Evolutionary conservation across 2,113 vertebrate species (phyloP), one percentile per base, ranked within the genome.

Genomic region (Elephantulus edwardii): DNA sequence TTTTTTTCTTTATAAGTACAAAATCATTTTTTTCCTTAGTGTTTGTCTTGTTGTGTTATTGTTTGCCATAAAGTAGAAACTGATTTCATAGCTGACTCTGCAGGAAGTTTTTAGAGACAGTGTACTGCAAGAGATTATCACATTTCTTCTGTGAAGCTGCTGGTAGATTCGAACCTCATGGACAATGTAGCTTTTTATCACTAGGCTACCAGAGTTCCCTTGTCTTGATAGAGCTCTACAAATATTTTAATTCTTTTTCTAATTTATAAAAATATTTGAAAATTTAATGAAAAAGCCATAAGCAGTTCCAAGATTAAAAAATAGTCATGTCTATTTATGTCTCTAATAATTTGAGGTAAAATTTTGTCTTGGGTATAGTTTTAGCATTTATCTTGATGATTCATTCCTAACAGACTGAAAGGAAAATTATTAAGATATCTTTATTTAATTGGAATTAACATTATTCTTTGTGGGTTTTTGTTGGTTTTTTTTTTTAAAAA

Each of bases 1-100:
- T 60, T 42, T 30, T 78, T 77, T 60, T 33, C 9, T 82, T 85
- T 76, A 85, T 79, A 52, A 84, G 44, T 50, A 52, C 14, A 89
- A 48, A 89, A 40, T 83, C 17, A 38, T 70, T 86, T 91, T 85
- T 85, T 75, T n/a, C n/a, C 46, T 56, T 76, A 68, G 17, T n/a
- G n/a, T n/a, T n/a, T n/a, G n/a, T n/a, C n/a, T n/a, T n/a, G n/a
- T n/a, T n/a, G n/a, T n/a, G n/a, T n/a, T n/a, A n/a, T n/a, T n/a
- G n/a, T n/a, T n/a, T n/a, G n/a, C n/a, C n/a, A n/a, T n/a, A n/a
- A n/a, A n/a, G n/a, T n/a, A n/a, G n/a, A n/a, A n/a, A n/a, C n/a
- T n/a, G n/a, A n/a, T n/a, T n/a, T n/a, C n/a, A n/a, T n/a, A n/a
- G n/a, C n/a, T n/a, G n/a, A n/a, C n/a, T n/a, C n/a, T n/a, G n/a